These are phyloP conservation scores for Tetheella fluctuosa DNA, from an alignment of 2,888 invertebrate species.

Conservation along the genomic window DNA sequence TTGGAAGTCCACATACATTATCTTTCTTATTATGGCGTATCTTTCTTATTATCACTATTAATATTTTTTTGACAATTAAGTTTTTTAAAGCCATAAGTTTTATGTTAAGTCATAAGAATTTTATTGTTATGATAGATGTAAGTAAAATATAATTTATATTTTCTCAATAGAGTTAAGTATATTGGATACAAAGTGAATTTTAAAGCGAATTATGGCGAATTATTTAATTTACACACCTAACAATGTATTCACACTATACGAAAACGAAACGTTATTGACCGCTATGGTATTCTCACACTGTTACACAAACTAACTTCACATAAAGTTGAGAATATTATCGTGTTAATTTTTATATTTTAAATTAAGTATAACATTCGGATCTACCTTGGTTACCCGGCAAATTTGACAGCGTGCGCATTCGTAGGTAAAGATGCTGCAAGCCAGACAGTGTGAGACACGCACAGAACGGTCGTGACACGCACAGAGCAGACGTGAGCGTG, in stretches of 20 bases:
- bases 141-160: constrained; percentile 47
- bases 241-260: constrained; percentile 5
- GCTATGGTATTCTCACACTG: neutral
- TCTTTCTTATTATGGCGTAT: constrained; percentile 48
- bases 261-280: constrained; percentile 5
- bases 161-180: constrained; percentile 71
- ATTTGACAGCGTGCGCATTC: too few relatives aligned
- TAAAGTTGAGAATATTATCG: too few relatives aligned
- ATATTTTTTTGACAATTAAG: constrained; percentile 57
- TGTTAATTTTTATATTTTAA: too few relatives aligned
- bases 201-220: constrained; percentile 65
- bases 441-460: too few relatives aligned
- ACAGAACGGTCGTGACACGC: too few relatives aligned
- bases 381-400: too few relatives aligned
- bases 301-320: neutral
- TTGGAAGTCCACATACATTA: constrained; percentile 67
- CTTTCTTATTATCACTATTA: constrained; percentile 50
- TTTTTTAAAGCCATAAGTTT: constrained; percentile 75
- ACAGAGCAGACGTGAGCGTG: too few relatives aligned
- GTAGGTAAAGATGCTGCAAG: too few relatives aligned
- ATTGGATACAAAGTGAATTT: constrained; percentile 60
- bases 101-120: constrained; percentile 66
- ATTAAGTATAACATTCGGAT: too few relatives aligned
- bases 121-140: constrained; percentile 46
- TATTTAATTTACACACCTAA: constrained; percentile 26